Conservation (phyloP, 2,113 vertebrate species). For the Pagrus major region DNA sequence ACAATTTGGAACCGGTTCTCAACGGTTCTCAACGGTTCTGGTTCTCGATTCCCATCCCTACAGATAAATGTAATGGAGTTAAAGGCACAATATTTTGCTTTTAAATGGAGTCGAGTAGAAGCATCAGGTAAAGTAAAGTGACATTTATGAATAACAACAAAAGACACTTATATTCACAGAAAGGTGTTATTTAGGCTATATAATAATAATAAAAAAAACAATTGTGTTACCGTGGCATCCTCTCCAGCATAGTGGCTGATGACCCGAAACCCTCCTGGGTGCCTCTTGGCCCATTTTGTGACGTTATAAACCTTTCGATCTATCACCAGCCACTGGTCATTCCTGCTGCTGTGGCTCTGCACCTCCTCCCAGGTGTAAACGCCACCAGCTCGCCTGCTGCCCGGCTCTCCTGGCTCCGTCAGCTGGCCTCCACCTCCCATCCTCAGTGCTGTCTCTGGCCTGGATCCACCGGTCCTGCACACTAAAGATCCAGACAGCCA, state of each 20-base stretch:
- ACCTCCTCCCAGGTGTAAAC: slow-evolving; percentile 94
- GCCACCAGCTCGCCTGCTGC: slow-evolving; percentile 2
- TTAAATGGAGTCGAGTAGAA: too few relatives aligned
- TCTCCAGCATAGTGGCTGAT: slow-evolving; percentile 93
- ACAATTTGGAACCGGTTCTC: too few relatives aligned
- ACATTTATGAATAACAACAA: not conserved
- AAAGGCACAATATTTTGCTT: too few relatives aligned
- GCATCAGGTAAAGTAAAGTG: too few relatives aligned
- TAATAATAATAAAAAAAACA: not conserved
- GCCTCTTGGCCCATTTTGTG: slow-evolving; percentile 89
- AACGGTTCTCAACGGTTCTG: too few relatives aligned
- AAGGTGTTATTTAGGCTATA: not conserved
- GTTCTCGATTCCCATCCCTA: too few relatives aligned
- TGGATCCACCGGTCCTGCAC: slow-evolving; percentile 46
- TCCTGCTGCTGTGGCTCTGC: slow-evolving; percentile 88
- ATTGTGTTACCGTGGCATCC: slow-evolving; percentile 92
- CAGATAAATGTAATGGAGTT: too few relatives aligned
- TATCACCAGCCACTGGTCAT: slow-evolving; percentile 94
- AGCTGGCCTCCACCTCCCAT: slow-evolving; percentile 67
- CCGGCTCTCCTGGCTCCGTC: slow-evolving; percentile 42
- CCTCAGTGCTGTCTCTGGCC: slow-evolving; percentile 28
- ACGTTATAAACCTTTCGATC: slow-evolving; percentile 95
- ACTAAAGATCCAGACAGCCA: slow-evolving; percentile 15
- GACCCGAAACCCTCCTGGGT: slow-evolving; percentile 90
- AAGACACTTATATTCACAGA: not conserved